These are phyloP conservation scores for Zapornia atra DNA, from an alignment of 2,113 vertebrate species.

Conservation along the genomic window DNA sequence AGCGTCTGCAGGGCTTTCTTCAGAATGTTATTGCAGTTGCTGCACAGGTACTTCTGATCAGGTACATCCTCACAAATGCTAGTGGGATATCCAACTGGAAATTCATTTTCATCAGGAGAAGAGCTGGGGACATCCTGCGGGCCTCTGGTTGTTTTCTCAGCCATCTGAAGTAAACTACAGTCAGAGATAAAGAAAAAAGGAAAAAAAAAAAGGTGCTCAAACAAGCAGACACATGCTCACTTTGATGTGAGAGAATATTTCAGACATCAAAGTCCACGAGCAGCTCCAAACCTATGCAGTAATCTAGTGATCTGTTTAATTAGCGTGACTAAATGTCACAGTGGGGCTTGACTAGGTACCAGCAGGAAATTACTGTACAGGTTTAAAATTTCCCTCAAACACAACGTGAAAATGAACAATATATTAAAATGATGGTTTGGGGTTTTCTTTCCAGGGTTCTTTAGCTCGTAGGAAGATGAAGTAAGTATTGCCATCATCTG, in stretches of 20 bases:
- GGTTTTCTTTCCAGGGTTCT: conserved; percentile 13
- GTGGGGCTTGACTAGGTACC: conserved; percentile 46
- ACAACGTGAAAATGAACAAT: neutral
- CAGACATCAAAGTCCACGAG: neutral
- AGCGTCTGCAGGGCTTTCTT: conserved; percentile 73
- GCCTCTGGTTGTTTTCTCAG: conserved; percentile 12
- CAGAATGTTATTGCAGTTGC: conserved; percentile 75
- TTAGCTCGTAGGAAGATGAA: neutral
- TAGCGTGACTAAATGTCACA: conserved; percentile 55
- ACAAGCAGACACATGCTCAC: neutral
- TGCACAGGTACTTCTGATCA: conserved; percentile 75
- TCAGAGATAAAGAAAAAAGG: neutral
- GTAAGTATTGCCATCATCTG: neutral
- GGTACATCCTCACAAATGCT: conserved; percentile 72
- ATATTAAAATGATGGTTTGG: neutral
- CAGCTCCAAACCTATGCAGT: neutral
- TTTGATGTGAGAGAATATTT: neutral
- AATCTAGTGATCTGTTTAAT: neutral
- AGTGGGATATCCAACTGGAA: conserved; percentile 79
- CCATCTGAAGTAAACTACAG: conserved; percentile 59
- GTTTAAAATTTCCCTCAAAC: conserved; percentile 72
- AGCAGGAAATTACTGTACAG: conserved; percentile 74
- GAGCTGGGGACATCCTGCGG: neutral
- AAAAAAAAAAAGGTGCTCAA: neutral
- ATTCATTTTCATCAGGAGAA: conserved; percentile 79